Base-by-base conservation (phyloP, 1,140 invertebrate species). In the Drosophila insularis region DNA sequence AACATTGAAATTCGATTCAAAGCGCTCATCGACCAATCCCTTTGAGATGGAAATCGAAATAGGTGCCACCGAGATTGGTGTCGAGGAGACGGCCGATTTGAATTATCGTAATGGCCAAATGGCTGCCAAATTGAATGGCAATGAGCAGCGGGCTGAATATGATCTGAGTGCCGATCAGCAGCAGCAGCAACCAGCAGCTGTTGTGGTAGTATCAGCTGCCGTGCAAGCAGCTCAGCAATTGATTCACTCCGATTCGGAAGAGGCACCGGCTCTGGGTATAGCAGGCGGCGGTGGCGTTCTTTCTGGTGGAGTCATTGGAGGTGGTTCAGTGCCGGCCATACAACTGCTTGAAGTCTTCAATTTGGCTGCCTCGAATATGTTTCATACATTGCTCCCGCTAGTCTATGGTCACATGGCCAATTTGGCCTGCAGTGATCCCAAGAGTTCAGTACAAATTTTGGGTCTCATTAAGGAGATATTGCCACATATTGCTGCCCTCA, bases 371-470 rank as follows among this genome's bases (percentile, higher is more conserved):
- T 91, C 91, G 1, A 92, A 92, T 71, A 92, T 96, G 43, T 94
- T 96, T 27, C 95, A 94, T 13, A 96, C 95, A 23, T 92, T 98
- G 13, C 82, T 98, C 69, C 97, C 97, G 31, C 92, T 97, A 21
- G 94, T 96, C 60, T 93, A 97, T 87, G 95, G 96, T 13, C 95
- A 97, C 90, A 95, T 97, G 46, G 96, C 95, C 86, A 95, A 96
- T 13, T 92, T 97, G 37, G 96, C 95, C 35, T 95, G 95, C 54
- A 95, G 95, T 53, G 96, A 98, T 92, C 96, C 96, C 2, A 94
- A 96, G 96, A 97, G 97, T 90, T 97, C 97, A 11, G 97, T 99
- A 11, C 96, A 98, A 92, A 94, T 99, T 14, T 92, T 99, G n/a
- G 95, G 95, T 32, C 92, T 98, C 46, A 96, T 99, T 68, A 97